Percentiles rank a stretch among this genome's conserved stretches.
phyloP scores from a whole-genome alignment of 1,140 invertebrate species.

The Drosophila lacteicornis region DNA sequence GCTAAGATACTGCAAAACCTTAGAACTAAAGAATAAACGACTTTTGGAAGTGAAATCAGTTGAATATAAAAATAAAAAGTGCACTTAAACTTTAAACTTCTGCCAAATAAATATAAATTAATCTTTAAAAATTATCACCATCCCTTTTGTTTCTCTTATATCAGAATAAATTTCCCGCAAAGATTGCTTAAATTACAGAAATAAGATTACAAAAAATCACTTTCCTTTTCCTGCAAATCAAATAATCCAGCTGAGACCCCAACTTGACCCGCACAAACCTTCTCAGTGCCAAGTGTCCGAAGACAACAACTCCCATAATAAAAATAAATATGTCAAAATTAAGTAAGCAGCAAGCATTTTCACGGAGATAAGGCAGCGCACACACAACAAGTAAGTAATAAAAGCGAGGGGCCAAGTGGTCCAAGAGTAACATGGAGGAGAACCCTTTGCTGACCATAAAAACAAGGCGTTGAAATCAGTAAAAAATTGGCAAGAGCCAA shows the following conservation, averaged over 20 bases:
- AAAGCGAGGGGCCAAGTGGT: not conserved
- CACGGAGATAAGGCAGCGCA: slow-evolving; percentile 44
- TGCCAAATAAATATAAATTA: too few relatives aligned
- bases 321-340: slow-evolving; percentile 81
- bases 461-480: slow-evolving; percentile 76
- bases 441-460: slow-evolving; percentile 41
- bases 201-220: slow-evolving; percentile 1
- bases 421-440: slow-evolving; percentile 16
- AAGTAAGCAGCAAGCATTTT: slow-evolving; percentile 69
- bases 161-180: slow-evolving; percentile 6
- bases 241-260: slow-evolving; percentile 25
- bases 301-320: slow-evolving; percentile 33
- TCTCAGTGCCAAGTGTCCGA: slow-evolving; percentile 10
- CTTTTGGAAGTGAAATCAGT: not conserved
- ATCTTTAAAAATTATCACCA: not conserved
- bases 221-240: slow-evolving; percentile 15
- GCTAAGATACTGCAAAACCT: too few relatives aligned
- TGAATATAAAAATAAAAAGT: too few relatives aligned
- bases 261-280: slow-evolving; percentile 28
- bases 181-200: not conserved
- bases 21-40: not conserved
- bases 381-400: slow-evolving; percentile 31
- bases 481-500: slow-evolving; percentile 59
- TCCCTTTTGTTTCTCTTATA: too few relatives aligned
- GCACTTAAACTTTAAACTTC: too few relatives aligned